Base-by-base conservation (phyloP, 2,797 vertebrate species). In the Eulemur mongoz region DNA sequence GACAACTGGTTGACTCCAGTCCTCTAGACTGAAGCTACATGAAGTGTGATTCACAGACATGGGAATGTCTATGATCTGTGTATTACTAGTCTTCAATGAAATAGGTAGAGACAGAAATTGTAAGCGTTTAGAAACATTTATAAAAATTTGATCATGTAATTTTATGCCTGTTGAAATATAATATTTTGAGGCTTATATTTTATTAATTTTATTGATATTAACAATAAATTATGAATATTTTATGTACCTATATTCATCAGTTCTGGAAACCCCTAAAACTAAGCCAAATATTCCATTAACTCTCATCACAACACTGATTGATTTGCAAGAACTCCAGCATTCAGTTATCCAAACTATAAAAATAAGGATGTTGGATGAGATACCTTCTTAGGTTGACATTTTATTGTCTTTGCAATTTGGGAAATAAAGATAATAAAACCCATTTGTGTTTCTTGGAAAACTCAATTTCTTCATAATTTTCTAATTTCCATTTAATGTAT, bases 221-320 rank as follows among this genome's bases (percentile, higher is more conserved):
- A 89, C 43, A 84, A 50, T 87, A 50, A 94, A 84, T 80, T 83
- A 93, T 92, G 38, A 72, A 7, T 92, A 67, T 91, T 65, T 91
- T 38, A 89, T 87, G 8, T 67, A 78, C 10, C 57, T 72, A 22
- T 7, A 90, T 57, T 83, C 23, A 70, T 76, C 52, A 84, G 35
- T 63, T 95, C 80, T 78, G 52, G 45, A 87, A 96, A 70, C 17
- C 22, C 11, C 54, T 5, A 76, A 87, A 92, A 87, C 35, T 20
- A 48, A 61, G 52, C 23, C 92, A 84, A 78, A 80, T 43, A 48
- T n/a, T 79, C 35, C 7, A 82, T 69, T 57, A 86, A 38, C 40
- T 27, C n/a, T 88, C 32, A 79, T 48, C 27, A 78, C 8, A 76
- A 69, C 30, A 67, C 27, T 61, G 32, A 59, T 30, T 3, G 45